These are phyloP conservation scores for Spermophilus dauricus DNA, from an alignment of 2,113 vertebrate species.

Conservation along the genomic window DNA sequence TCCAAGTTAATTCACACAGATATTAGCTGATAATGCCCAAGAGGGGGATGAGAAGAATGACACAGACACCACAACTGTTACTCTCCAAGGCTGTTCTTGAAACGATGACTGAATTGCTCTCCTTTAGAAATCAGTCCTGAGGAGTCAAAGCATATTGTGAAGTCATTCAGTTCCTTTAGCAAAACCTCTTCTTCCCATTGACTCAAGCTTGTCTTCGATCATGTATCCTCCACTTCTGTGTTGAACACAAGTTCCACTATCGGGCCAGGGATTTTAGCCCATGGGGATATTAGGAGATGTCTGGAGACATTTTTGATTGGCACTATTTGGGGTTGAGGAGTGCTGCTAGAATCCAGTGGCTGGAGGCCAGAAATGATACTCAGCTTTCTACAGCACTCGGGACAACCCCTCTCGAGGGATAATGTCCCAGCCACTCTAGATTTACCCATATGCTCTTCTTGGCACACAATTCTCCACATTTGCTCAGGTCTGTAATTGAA, in stretches of 20 bases:
- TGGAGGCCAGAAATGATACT: background rate
- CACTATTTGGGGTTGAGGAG: background rate
- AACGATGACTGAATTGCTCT: background rate
- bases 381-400: background rate
- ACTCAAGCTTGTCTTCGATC: background rate
- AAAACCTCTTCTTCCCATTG: background rate
- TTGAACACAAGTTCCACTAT: background rate
- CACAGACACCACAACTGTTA: background rate
- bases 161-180: background rate
- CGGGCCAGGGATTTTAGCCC: background rate
- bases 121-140: background rate
- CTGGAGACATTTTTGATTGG: background rate
- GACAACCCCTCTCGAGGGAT: fast-evolving
- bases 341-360: background rate
- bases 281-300: background rate
- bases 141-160: background rate
- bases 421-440: background rate
- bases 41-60: too few species aligned
- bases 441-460: background rate
- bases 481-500: background rate
- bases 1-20: background rate
- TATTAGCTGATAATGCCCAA: background rate
- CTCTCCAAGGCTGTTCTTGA: background rate
- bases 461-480: background rate
- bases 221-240: background rate